Evolutionary conservation across 2,797 vertebrate genomes (phyloP).

Genomic region (Nyctalus aviator): DNA sequence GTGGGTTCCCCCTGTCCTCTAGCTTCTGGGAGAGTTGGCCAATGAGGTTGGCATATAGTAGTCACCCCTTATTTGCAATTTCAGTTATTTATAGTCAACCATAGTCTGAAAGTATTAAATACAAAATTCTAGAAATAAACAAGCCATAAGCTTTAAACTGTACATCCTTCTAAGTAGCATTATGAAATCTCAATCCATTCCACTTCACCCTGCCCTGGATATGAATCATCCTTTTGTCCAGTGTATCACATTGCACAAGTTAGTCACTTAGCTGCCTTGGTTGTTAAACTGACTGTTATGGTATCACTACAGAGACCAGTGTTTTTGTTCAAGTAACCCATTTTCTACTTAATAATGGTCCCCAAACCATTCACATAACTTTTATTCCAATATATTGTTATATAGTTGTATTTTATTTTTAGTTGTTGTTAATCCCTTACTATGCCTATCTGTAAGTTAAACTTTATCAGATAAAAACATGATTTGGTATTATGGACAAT

Average conservation of each 20-base stretch:
- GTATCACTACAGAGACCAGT: background rate
- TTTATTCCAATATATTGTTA: background rate
- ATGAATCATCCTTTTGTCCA: background rate
- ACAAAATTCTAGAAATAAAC: background rate
- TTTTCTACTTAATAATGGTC: background rate
- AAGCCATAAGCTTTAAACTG: background rate
- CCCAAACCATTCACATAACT: background rate
- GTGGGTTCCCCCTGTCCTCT: background rate
- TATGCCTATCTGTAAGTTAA: background rate
- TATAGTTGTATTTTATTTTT: background rate
- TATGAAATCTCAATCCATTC: background rate
- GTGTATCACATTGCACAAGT: background rate
- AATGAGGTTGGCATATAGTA: background rate
- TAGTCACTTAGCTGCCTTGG: background rate
- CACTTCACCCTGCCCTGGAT: background rate
- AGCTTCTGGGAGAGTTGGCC: background rate
- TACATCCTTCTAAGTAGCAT: background rate
- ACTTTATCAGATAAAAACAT: background rate
- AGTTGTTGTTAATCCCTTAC: background rate
- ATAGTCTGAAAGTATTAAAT: background rate
- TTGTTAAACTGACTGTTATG: background rate
- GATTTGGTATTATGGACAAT: background rate
- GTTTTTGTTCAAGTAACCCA: background rate
- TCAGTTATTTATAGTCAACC: background rate
- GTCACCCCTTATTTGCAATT: background rate